Percentiles rank a stretch among this genome's conserved stretches.
These are phyloP conservation scores for Cotesia typhae DNA, from an alignment of 1,140 invertebrate species.

Conservation along the genomic window DNA sequence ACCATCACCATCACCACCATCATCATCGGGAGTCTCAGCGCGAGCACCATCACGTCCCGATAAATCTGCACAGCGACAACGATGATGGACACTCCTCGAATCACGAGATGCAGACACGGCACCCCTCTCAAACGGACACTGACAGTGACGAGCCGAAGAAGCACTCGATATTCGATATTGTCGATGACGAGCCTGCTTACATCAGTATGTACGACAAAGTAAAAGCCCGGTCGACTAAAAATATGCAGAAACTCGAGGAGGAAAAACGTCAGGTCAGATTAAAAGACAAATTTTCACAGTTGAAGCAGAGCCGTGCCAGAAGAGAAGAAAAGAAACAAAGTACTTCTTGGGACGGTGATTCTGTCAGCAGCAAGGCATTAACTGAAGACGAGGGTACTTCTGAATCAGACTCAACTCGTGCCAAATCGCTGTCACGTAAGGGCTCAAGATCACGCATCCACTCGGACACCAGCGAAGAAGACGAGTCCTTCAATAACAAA, in stretches of 20 bases:
- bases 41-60: conserved; percentile 48
- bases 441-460: conserved; percentile 68
- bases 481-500: conserved; percentile 62
- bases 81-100: conserved; percentile 57
- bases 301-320: conserved; percentile 87
- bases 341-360: conserved; percentile 85
- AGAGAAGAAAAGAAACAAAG: conserved; percentile 87
- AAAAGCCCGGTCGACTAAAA: conserved; percentile 91
- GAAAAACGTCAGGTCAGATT: conserved; percentile 86
- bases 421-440: conserved; percentile 63
- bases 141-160: conserved; percentile 82
- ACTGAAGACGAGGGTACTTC: conserved; percentile 63
- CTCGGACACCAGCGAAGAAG: conserved; percentile 72
- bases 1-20: conserved; percentile 11
- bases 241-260: conserved; percentile 90
- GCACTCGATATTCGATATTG: conserved; percentile 91
- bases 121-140: conserved; percentile 67
- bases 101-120: conserved; percentile 59
- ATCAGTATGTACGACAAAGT: conserved; percentile 99
- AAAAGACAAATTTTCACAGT: conserved; percentile 87
- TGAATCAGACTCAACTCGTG: conserved; percentile 62
- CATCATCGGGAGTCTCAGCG: conserved; percentile 54
- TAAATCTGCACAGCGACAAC: conserved; percentile 55
- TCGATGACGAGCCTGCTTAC: conserved; percentile 88
- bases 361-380: conserved; percentile 71